Evolutionary conservation across 2,113 vertebrate species (phyloP).

Genomic region (Fregata magnificens): DNA sequence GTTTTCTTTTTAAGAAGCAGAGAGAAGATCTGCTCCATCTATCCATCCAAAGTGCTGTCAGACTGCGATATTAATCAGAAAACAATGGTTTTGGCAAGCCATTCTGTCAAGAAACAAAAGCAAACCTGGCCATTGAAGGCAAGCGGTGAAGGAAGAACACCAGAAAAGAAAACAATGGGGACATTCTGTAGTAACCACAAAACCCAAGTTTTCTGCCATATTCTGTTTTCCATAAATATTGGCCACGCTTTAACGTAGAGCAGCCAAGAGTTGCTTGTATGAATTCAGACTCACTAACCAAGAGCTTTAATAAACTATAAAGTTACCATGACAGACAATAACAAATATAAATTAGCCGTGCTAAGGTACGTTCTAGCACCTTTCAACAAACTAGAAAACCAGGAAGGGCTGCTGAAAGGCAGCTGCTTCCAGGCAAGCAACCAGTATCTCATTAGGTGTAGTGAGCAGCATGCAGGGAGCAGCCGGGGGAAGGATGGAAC

Average conservation of each 20-base stretch:
- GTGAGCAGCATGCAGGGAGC: neutral
- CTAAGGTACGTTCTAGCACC: neutral
- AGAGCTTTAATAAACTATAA: slow-evolving; percentile 15
- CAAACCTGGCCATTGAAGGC: slow-evolving; percentile 41
- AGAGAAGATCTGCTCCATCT: neutral
- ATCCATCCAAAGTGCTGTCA: neutral
- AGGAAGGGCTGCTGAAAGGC: neutral
- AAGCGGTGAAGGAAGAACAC: neutral
- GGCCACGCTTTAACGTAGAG: neutral
- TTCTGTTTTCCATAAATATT: slow-evolving; percentile 55
- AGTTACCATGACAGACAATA: slow-evolving; percentile 1
- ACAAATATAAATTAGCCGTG: neutral
- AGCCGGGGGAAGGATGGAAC: neutral
- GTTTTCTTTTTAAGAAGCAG: neutral
- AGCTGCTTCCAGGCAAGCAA: neutral
- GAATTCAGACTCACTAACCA: neutral
- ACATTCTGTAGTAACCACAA: slow-evolving; percentile 55
- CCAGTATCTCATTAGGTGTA: neutral
- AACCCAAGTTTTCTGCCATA: slow-evolving; percentile 13
- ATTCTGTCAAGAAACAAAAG: neutral
- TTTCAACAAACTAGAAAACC: neutral
- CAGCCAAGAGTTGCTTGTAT: slow-evolving; percentile 35
- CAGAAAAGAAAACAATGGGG: slow-evolving; percentile 39
- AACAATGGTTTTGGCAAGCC: slow-evolving; percentile 7
- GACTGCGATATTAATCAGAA: neutral